Base-by-base conservation (phyloP, 2,888 invertebrate species). In the Calameuta pallipes region DNA sequence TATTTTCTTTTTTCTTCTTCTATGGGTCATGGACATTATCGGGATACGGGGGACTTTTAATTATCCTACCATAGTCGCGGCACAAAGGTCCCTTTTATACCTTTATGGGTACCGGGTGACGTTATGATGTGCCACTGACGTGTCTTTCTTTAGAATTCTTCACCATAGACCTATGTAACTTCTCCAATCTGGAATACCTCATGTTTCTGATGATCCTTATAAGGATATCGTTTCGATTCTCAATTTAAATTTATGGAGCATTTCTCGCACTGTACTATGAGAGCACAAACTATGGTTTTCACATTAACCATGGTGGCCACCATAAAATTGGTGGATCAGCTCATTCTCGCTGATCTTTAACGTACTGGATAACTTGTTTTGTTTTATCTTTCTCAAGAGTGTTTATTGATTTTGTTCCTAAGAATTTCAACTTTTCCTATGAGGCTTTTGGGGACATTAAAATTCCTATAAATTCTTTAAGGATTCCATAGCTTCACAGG, bases 11-110 rank as follows among this genome's bases (percentile, higher is more conserved):
- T 31, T 56, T 9, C 23, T 23, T 56, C 23, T 23, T 9, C 56
- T 56, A 23, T 56, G 56, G 56, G 56, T 56, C 23, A 56, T 56
- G 56, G 56, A 15, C 56, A 56, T 56, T 56, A 34, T 31, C 71
- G 33, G 71, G 71, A 33, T 34, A 34, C 31, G 71, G 33, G 41
- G 15, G 86, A 84, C 84, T 88, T 90, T 90, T 90, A 90, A 89
- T 90, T 89, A 89, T 89, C 74, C 84, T 83, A 82, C 78, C 9
- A 56, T 76, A 82, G 76, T 75, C 80, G 76, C 80, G 82, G 86
- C 86, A 87, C 87, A 90, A 88, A 89, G 87, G 85, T 80, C 79
- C 80, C 56, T 56, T 56, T 56, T 56, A 56, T 56, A 34, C 33
- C 71, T 71, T 71, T 34, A 34, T 71, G 31, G 71, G 78, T 79